A percentile compares a stretch with the other conserved stretches of the same genome.
Conservation (phyloP, 1,140 invertebrate genomes). For the Bemisia tabaci region DNA sequence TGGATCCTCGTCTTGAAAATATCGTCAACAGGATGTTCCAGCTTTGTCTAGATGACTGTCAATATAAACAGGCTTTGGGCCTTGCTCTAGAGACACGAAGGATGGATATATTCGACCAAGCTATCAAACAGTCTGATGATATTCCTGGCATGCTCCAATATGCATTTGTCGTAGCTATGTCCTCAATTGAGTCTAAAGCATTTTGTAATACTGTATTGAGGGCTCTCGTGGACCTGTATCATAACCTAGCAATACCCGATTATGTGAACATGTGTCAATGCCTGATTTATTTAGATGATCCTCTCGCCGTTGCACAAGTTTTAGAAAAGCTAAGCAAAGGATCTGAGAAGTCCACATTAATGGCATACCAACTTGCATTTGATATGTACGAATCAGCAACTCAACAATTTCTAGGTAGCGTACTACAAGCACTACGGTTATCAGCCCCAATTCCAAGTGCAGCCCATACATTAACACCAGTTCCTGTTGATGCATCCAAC, state of each 20-base stretch:
- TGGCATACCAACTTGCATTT: slow-evolving; percentile 98
- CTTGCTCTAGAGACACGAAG: slow-evolving; percentile 87
- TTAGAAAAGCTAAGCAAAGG: slow-evolving; percentile 74
- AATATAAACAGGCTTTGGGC: slow-evolving; percentile 86
- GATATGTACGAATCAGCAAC: slow-evolving; percentile 98
- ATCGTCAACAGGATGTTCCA: slow-evolving; percentile 97
- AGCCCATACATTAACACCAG: slow-evolving; percentile 53
- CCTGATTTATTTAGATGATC: slow-evolving; percentile 90
- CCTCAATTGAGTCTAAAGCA: slow-evolving; percentile 80
- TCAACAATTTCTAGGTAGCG: slow-evolving; percentile 86
- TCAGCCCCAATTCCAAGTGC: slow-evolving; percentile 74
- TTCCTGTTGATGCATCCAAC: slow-evolving; percentile 34
- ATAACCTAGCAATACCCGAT: slow-evolving; percentile 71
- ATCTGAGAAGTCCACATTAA: slow-evolving; percentile 53
- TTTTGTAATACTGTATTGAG: slow-evolving; percentile 82
- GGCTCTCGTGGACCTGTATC: slow-evolving; percentile 79
- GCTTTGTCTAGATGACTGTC: slow-evolving; percentile 82
- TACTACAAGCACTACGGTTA: slow-evolving; percentile 60
- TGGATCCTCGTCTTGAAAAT: slow-evolving; percentile 78
- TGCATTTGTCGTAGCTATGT: slow-evolving; percentile 91
- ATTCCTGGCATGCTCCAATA: slow-evolving; percentile 81
- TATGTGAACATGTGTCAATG: slow-evolving; percentile 96
- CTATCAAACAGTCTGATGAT: slow-evolving; percentile 86
- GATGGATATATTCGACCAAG: slow-evolving; percentile 88
- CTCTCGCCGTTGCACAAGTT: slow-evolving; percentile 77